Base-by-base conservation (phyloP, 1,140 invertebrate genomes). In the Thaumatotibia leucotreta region DNA sequence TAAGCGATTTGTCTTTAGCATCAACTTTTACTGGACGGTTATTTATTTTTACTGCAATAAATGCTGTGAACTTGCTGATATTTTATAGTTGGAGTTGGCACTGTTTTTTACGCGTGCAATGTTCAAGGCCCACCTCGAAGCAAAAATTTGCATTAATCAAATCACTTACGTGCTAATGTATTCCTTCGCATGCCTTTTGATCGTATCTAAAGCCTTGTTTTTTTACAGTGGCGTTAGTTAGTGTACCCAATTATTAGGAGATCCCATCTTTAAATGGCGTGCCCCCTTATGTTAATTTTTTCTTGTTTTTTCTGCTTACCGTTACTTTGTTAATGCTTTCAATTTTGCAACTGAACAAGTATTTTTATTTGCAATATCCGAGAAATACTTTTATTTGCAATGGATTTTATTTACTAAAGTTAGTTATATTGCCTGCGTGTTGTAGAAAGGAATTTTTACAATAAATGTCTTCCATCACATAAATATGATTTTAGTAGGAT, bases 211-310 rank as follows among this genome's bases (percentile, higher is more conserved):
- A 58, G 24, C 52, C 52, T 58, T 58, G 52, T 58, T 58, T 63
- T 20, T 63, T 63, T 45, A 23, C 35, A 35, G n/a, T 49, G 67
- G 63, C 63, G 68, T 72, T 72, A 66, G 69, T 69, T 69, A 63
- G 52, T 63, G 69, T 67, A 74, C 72, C 75, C 75, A 78, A 82
- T 83, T 82, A 80, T 80, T 77, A 80, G 70, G 70, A 77, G 79
- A 83, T 83, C 66, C 64, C 74, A 82, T 81, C 79, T 73, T 61
- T 24, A 29, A 50, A 52, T 82, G 63, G 80, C 83, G 82, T 84
- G 83, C 72, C 73, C 76, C 70, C 71, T 77, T 80, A 81, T 88
- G 81, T 73, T 78, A 82, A 83, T 82, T 67, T 63, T 73, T 75
- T 77, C 71, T 75, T 70, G 70, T 79, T 82, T 76, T 79, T 78